Base-by-base conservation (phyloP, 1,140 invertebrate genomes). In the Amyelois transitella region DNA sequence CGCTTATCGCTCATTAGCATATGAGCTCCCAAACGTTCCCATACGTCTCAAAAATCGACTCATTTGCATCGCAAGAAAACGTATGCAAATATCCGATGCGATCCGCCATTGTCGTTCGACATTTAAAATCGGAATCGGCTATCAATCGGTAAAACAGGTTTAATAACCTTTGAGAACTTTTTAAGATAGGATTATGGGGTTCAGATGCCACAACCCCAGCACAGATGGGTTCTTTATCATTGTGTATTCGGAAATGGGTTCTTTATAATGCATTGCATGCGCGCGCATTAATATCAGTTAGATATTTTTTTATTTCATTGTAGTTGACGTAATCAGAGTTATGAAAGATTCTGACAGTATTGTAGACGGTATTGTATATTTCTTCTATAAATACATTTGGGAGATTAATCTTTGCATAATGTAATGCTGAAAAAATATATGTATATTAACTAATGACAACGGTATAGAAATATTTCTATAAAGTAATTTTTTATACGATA, bases 131-230 rank as follows among this genome's bases (percentile, higher is more conserved):
- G 70, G 54, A 70, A 74, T 73, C 74, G 72, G 62, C 58, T 77
- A 81, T 87, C 79, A 84, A 87, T 87, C 72, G 75, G 67, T 76
- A 73, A 82, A 87, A 86, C 82, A 77, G 82, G 82, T 87, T 87
- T 79, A 74, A 77, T 65, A 60, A 38, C 32, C 32, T 14, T 38
- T 38, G 32, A 79, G 51, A 38, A 53, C 19, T 51, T 50, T 64
- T 53, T 64, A 51, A 74, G 72, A 80, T 75, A 72, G 68, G 75
- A 78, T 78, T 83, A 78, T n/a, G 75, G 81, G 77, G 45, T 48
- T 48, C 43, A 45, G 20, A 48, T 20, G 45, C 45, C 74, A 75
- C 68, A 75, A 75, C 72, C 75, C 75, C 63, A 20, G 53, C 55
- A 67, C 82, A 84, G 79, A 84, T 86, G 82, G 75, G 74, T 71